These are phyloP conservation scores for Champsocephalus esox DNA, from an alignment of 2,797 vertebrate species.

Conservation along the genomic window DNA sequence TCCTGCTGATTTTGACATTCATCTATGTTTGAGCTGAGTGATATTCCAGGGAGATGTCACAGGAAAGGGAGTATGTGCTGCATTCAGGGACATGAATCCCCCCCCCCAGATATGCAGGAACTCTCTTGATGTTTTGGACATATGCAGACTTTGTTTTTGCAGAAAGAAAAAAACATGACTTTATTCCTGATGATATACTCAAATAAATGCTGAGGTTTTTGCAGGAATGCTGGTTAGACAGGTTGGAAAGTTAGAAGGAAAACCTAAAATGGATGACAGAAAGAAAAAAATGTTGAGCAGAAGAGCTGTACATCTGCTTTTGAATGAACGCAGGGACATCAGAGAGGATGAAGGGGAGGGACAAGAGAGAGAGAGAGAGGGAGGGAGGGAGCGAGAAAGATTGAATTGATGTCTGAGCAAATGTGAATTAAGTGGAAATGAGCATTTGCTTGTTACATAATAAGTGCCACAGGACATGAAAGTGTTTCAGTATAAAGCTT, in stretches of 20 bases:
- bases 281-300: conserved; percentile 39
- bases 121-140: conserved; percentile 16
- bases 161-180: background rate
- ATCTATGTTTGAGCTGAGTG: conserved; percentile 40
- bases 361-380: background rate
- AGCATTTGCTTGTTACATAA: conserved; percentile 55
- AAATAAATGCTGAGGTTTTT: background rate
- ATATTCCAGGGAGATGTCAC: conserved; percentile 50
- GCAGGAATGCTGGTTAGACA: conserved; percentile 13
- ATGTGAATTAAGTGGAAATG: conserved; percentile 66
- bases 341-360: conserved; percentile 31
- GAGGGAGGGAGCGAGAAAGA: conserved; percentile 28
- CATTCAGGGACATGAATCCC: conserved; percentile 34
- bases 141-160: conserved; percentile 31
- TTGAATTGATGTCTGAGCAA: conserved; percentile 68
- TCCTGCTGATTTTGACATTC: conserved; percentile 28
- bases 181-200: background rate
- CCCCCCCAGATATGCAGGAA: conserved; percentile 12
- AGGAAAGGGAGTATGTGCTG: conserved; percentile 36
- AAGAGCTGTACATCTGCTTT: conserved; percentile 75
- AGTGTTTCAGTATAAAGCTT: conserved; percentile 37
- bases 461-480: conserved; percentile 57
- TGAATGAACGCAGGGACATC: conserved; percentile 73
- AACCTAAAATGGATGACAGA: conserved; percentile 29
- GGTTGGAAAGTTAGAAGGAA: conserved; percentile 21